phyloP scores from a whole-genome alignment of 2,113 vertebrate species.

The Orthonyx spaldingii region DNA sequence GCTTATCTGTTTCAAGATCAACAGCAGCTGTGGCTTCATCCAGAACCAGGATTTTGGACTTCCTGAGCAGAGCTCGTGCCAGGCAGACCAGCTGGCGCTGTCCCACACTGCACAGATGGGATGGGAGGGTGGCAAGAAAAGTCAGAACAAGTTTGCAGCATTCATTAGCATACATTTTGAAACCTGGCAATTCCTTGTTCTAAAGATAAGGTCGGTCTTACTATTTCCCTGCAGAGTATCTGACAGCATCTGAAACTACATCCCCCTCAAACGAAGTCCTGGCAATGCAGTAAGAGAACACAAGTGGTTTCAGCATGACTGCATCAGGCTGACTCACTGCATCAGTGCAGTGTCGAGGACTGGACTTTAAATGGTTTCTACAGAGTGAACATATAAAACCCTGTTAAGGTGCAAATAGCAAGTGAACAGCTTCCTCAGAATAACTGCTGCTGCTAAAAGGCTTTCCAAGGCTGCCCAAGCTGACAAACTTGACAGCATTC shows the following conservation, averaged over 20 bases:
- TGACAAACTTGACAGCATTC: background rate
- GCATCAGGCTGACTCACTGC: background rate
- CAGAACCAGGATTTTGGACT: constrained; percentile 90
- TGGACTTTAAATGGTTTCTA: background rate
- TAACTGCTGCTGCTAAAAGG: background rate
- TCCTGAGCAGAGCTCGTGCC: constrained; percentile 90
- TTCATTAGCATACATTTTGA: background rate
- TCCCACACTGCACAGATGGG: constrained; percentile 74
- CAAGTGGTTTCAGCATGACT: background rate
- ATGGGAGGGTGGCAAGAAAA: background rate
- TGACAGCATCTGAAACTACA: background rate
- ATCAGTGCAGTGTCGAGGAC: background rate
- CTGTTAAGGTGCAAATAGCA: background rate
- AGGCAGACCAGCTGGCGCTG: constrained; percentile 93
- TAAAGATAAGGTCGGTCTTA: background rate
- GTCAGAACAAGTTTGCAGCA: background rate
- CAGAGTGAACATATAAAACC: background rate
- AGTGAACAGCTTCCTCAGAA: background rate
- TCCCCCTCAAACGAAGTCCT: background rate
- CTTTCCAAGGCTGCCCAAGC: background rate
- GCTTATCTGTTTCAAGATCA: constrained; percentile 90
- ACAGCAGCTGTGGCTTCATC: constrained; percentile 96
- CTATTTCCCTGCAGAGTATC: background rate
- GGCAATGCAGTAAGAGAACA: background rate
- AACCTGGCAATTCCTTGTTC: background rate